These are phyloP conservation scores for Littorina saxatilis DNA, from an alignment of 1,140 invertebrate genomes.

Conservation along the genomic window DNA sequence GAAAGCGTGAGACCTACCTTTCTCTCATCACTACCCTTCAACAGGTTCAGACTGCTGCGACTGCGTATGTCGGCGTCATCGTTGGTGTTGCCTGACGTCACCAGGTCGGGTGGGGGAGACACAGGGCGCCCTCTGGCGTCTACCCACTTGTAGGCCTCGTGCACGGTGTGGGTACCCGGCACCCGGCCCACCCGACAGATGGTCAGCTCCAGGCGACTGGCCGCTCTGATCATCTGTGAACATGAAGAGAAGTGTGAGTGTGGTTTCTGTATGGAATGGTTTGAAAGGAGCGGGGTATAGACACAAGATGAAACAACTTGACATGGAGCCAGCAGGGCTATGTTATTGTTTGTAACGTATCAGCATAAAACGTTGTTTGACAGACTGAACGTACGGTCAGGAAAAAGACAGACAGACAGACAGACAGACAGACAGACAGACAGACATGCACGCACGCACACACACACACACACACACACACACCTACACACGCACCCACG, in stretches of 20 bases:
- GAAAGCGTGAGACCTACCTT: no score
- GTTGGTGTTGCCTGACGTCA: constrained; percentile 36
- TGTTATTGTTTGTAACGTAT: no score
- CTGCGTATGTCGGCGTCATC: constrained; percentile 39
- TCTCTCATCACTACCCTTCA: constrained; percentile 67
- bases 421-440: not conserved
- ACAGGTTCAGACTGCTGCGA: constrained; percentile 63
- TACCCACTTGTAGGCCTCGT: constrained; percentile 94
- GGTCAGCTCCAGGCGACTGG: constrained; percentile 89
- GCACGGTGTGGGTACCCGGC: constrained; percentile 79
- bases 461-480: no score
- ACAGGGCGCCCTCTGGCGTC: constrained; percentile 90
- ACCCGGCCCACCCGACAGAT: constrained; percentile 89
- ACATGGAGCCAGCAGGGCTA: not conserved
- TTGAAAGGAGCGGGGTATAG: not conserved
- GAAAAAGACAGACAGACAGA: not conserved
- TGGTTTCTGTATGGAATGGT: no score
- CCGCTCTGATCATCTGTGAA: constrained; percentile 91
- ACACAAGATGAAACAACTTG: not conserved
- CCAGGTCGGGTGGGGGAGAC: constrained; percentile 86
- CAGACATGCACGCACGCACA: no score
- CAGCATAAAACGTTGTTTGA: not conserved
- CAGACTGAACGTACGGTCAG: no score
- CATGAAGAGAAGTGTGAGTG: not conserved
- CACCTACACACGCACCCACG: no score